Percentiles rank a stretch among this genome's conserved stretches.
These are phyloP conservation scores for Heterocephalus glaber DNA, from an alignment of 2,113 vertebrate species.

Conservation along the genomic window DNA sequence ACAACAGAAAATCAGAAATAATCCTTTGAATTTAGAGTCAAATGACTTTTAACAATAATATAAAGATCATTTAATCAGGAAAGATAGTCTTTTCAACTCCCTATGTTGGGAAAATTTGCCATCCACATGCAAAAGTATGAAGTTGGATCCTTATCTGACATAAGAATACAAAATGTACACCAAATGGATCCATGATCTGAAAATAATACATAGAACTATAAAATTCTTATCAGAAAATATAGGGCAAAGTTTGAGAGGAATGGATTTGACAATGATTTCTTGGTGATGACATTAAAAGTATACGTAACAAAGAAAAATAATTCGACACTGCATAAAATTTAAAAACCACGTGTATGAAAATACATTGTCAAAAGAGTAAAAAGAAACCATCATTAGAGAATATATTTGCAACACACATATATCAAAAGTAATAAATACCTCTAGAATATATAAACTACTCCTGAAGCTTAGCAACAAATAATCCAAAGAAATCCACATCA, in stretches of 20 bases:
- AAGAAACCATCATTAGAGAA: background rate
- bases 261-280: background rate
- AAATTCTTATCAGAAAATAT: background rate
- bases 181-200: background rate
- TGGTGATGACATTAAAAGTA: background rate
- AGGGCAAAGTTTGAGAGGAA: background rate
- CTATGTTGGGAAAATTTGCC: background rate
- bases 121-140: background rate
- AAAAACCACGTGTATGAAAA: background rate
- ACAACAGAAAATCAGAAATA: background rate
- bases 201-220: background rate
- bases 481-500: background rate
- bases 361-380: background rate
- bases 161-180: background rate
- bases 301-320: background rate
- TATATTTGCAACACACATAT: background rate
- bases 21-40: background rate
- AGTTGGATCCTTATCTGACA: background rate
- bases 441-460: background rate
- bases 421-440: background rate
- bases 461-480: background rate
- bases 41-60: background rate
- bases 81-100: background rate
- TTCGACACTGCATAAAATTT: background rate
- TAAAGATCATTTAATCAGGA: background rate